Evolutionary conservation across 2,113 vertebrate species (phyloP).

Genomic region (Corynorhinus townsendii): DNA sequence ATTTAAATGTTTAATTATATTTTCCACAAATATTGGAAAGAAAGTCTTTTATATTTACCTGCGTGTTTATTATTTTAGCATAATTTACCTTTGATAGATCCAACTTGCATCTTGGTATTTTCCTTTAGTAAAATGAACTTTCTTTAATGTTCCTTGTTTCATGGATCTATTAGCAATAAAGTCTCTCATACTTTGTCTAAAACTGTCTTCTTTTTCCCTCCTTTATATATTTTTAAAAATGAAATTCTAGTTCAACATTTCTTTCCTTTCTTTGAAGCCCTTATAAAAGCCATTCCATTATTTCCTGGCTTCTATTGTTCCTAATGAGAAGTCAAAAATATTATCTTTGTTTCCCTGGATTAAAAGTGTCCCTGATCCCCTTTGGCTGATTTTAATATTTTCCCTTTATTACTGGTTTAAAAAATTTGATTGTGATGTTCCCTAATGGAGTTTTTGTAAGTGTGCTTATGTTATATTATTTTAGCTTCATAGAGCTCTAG

Average conservation of each 20-base stretch:
- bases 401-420: neutral
- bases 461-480: neutral
- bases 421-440: neutral
- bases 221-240: neutral
- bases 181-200: neutral
- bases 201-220: neutral
- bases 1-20: neutral
- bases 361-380: neutral
- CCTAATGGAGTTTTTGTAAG: neutral
- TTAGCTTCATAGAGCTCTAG: neutral
- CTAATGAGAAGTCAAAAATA: neutral
- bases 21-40: neutral
- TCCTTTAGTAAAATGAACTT: neutral
- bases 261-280: neutral
- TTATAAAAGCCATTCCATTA: neutral
- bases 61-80: neutral
- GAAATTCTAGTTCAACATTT: neutral
- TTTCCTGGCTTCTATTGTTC: neutral
- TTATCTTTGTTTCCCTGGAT: neutral
- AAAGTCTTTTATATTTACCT: neutral
- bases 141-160: neutral
- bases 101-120: neutral
- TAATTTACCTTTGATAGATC: neutral
- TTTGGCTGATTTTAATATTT: neutral
- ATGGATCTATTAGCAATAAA: neutral